Base-by-base conservation (phyloP, 2,888 invertebrate genomes). In the Spialia ferax region DNA sequence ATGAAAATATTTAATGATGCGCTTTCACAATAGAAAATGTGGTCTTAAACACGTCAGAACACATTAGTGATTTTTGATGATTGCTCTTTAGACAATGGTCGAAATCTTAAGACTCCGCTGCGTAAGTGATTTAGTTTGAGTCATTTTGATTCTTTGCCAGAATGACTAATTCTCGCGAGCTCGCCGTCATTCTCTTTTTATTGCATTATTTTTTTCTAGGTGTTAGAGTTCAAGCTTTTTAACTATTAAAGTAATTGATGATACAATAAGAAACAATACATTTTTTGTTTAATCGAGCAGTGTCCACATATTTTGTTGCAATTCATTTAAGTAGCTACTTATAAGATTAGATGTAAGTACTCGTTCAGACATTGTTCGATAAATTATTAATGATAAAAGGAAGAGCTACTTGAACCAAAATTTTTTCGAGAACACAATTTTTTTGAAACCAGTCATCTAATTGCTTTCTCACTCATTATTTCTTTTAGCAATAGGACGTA, bases 111-210 rank as follows among this genome's bases (percentile, higher is more conserved):
- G 79, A 81, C 78, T 77, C 59, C 78, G 77, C 80, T 83, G 45
- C 20, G 85, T 87, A 77, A 76, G 72, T 81, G 86, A 87, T 88
- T 90, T 89, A 86, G 88, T 89, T 88, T 85, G 82, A 77, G 74
- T 80, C 76, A 78, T 76, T 82, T 90, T 91, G 92, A 90, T 79
- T 85, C 87, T 76, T 73, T 90, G 93, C 93, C 93, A 93, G 80
- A 87, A 86, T 91, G 88, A 91, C 91, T 89, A 90, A 92, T 91
- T 86, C 85, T 72, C 79, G 78, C 79, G 77, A 83, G 80, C 80
- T 78, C 78, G 77, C 83, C 82, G 84, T 86, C 79, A 86, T 82
- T 88, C 81, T 86, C 73, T 74, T 86, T 86, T 84, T 84, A 85
- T 85, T 83, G 75, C 78, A 85, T 85, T 84, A 88, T 80, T 78